Evolutionary conservation across 2,797 vertebrate genomes (phyloP), one percentile per base, ranked within the genome.

Genomic region (Geotrypetes seraphini): DNA sequence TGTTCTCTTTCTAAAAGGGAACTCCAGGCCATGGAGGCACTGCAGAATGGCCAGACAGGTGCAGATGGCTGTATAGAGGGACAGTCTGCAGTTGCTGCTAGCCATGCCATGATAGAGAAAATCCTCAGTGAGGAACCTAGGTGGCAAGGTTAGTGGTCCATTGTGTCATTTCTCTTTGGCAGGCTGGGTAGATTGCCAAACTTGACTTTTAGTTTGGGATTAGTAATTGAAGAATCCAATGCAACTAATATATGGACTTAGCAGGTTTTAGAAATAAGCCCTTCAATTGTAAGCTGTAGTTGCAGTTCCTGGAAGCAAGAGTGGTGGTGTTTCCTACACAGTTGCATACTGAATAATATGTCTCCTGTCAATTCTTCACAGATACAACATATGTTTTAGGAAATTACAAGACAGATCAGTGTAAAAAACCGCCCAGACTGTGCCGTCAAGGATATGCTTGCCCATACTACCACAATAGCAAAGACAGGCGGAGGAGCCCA

Each of bases 391-490:
- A 96, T 1, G 96, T 98, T 47, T 73, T 99, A 60, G 92, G 92
- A 40, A 94, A 96, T 77, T 98, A 99, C 59, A 99, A 98, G 81
- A 99, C 94, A 1, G 96, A 99, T 52, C 90, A 94, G 12, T 98
- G 96, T 66, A 98, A 97, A 77, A 99, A 99, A 54, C 95, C 96
- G 1, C 94, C 96, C 1, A 86, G 96, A 5, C 83, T 99, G 34
- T 99, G 96, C 66, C 94, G 96, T 33, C 95, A 99, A 71, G 96
- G 96, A 53, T 99, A 99, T 14, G 95, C 96, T 54, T 98, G 94
- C 60, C 96, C 96, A 1, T 97, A 97, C 69, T 96, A 96, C 68
- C 96, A 99, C 57, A 97, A 92, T 73, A 99, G 96, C 78, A 96
- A 97, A 83, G 96, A 99, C 82, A 77, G 96, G 56, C 84, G 94